These are phyloP conservation scores for Alosa alosa DNA, from an alignment of 2,113 vertebrate species.

Conservation along the genomic window DNA sequence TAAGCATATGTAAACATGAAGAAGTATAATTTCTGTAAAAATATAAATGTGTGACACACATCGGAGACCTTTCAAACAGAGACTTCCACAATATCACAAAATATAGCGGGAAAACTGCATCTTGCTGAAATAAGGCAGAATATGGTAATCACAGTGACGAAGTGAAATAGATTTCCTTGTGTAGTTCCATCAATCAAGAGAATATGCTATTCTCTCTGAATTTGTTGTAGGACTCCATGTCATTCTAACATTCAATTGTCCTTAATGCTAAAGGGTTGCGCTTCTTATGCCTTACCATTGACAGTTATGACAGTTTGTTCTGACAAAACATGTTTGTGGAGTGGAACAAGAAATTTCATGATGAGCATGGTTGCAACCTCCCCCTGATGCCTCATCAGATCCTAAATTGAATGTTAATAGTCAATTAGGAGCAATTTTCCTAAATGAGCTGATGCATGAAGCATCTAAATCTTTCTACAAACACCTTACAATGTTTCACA, in stretches of 20 bases:
- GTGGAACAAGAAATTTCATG: not conserved
- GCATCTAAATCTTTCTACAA: not conserved
- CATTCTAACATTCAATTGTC: not conserved
- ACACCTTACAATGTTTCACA: not conserved
- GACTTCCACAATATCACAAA: conserved; percentile 3
- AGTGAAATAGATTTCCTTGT: conserved; percentile 40
- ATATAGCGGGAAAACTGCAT: conserved; percentile 29
- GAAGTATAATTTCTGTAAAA: not conserved
- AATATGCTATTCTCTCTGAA: not conserved
- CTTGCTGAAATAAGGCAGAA: conserved; percentile 62
- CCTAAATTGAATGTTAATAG: not conserved
- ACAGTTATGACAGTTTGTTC: not conserved
- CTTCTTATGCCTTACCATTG: not conserved
- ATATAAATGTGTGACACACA: conserved; percentile 22
- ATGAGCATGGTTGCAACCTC: not conserved
- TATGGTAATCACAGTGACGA: conserved; percentile 68
- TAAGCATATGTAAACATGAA: conserved; percentile 18
- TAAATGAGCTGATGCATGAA: not conserved
- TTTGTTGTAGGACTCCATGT: not conserved
- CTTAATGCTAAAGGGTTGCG: not conserved
- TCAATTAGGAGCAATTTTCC: not conserved
- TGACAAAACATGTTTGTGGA: not conserved
- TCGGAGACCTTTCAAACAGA: not conserved
- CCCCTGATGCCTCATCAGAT: not conserved
- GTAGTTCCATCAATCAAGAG: conserved; percentile 51